Base-by-base conservation (phyloP, 2,888 invertebrate genomes). In the Sicus ferrugineus region DNA sequence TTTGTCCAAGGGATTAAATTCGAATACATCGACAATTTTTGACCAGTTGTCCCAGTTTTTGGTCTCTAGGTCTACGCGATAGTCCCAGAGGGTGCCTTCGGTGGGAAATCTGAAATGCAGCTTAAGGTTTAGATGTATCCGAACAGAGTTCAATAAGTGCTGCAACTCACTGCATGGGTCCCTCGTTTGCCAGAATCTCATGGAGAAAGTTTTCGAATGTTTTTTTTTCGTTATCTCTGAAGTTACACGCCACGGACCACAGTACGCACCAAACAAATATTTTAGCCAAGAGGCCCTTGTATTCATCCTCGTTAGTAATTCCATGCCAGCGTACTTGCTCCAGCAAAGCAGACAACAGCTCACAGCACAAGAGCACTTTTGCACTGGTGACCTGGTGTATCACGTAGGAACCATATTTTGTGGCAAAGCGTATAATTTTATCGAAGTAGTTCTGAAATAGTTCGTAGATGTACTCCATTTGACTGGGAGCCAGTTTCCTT, bases 191-290 rank as follows among this genome's bases (percentile, higher is more conserved):
- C 42, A 84, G 75, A 79, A 91, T 90, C 21, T 89, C 86, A 74
- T 90, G 88, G 65, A 94, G 87, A 75, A 89, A 88, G 11, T 88
- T 86, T 79, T 96, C 95, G 75, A 93, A 92, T 4, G 86, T 83
- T 64, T 90, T 89, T 76, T 93, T 89, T 68, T 92, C 90, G 0
- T 82, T 79, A 72, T 95, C 94, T 2, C 88, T 83, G 3, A 94
- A 88, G 81, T 96, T 96, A 0, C 95, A 95, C n/a, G 94, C 95
- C 23, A 96, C 84, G 2, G 92, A 88, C 96, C 96, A 97, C 0
- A 95, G 84, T 77, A 92, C 93, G 61, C 92, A 89, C 86, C 95
- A 95, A 34, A 93, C 86, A 80, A 95, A 96, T 30, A 91, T 89
- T 78, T 94, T 93, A 2, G 89, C 89, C 0, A 96, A 81, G 73